Evolutionary conservation across 2,888 invertebrate species (phyloP).

Genomic region (Oligia strigilis): DNA sequence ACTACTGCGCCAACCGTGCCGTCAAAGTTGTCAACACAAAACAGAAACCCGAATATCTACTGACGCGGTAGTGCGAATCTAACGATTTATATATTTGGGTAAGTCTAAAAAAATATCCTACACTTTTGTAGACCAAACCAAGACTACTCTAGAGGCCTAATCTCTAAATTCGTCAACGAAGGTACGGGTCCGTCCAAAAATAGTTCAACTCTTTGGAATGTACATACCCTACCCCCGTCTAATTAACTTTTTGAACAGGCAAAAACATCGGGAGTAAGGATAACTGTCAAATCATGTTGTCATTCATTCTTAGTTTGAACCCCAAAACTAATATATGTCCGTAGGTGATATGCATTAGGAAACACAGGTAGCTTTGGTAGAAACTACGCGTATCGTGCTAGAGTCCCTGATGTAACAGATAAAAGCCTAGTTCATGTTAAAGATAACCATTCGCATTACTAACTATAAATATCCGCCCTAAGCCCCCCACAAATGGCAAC

Average conservation of each 20-base stretch:
- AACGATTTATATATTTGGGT: background rate
- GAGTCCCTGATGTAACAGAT: background rate
- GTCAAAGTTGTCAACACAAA: background rate
- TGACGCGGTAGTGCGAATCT: background rate
- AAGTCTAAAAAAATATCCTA: background rate
- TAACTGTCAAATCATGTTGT: background rate
- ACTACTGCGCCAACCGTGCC: too few species aligned
- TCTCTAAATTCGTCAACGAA: background rate
- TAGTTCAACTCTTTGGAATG: background rate
- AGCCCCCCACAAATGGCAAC: constrained; percentile 18
- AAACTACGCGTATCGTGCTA: background rate
- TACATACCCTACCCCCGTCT: background rate
- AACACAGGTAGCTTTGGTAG: background rate
- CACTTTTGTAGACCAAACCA: background rate
- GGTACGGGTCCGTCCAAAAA: background rate
- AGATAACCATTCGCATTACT: constrained; percentile 27
- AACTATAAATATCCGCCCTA: constrained; percentile 33
- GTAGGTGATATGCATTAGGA: too few species aligned
- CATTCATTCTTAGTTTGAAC: background rate
- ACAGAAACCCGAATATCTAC: background rate
- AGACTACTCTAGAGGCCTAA: background rate
- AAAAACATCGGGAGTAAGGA: background rate
- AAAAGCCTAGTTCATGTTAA: constrained; percentile 9
- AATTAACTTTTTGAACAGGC: background rate
- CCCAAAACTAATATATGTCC: background rate